A percentile compares a stretch with the other conserved stretches of the same genome.
Evolutionary conservation across 2,888 invertebrate species (phyloP).

Genomic region (Dryococelus australis): DNA sequence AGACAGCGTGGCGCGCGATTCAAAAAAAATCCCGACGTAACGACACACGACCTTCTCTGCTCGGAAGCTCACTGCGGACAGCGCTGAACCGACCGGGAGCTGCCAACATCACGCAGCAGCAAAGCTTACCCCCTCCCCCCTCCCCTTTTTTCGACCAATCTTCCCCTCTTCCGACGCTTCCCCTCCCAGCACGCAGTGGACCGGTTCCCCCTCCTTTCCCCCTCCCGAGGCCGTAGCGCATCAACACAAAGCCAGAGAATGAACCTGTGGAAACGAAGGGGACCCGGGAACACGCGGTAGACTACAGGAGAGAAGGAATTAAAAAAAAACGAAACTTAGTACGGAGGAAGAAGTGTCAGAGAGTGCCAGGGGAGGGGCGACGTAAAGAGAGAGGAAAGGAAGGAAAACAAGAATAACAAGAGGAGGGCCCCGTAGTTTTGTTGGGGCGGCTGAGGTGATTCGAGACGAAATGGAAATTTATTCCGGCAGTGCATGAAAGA

Average conservation of each 20-base stretch:
- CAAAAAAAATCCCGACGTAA: too few relatives aligned
- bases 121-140: not conserved
- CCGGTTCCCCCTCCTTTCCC: not conserved
- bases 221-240: not conserved
- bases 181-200: not conserved
- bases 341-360: too few relatives aligned
- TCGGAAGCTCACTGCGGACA: too few relatives aligned
- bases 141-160: not conserved
- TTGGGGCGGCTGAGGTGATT: slow-evolving; percentile 16
- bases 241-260: slow-evolving; percentile 6
- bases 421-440: not conserved
- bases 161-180: not conserved
- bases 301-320: not conserved
- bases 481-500: not conserved
- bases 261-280: slow-evolving; percentile 9
- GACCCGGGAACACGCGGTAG: not conserved
- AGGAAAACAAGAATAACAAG: not conserved
- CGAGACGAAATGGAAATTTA: slow-evolving; percentile 16
- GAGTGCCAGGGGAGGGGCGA: not conserved
- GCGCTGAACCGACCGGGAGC: not conserved
- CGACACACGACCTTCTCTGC: too few relatives aligned
- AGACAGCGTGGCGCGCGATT: too few relatives aligned
- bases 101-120: not conserved
- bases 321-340: not conserved
- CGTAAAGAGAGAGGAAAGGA: not conserved